Evolutionary conservation across 2,888 invertebrate species (phyloP).

Genomic region (Oxycera nigricornis): DNA sequence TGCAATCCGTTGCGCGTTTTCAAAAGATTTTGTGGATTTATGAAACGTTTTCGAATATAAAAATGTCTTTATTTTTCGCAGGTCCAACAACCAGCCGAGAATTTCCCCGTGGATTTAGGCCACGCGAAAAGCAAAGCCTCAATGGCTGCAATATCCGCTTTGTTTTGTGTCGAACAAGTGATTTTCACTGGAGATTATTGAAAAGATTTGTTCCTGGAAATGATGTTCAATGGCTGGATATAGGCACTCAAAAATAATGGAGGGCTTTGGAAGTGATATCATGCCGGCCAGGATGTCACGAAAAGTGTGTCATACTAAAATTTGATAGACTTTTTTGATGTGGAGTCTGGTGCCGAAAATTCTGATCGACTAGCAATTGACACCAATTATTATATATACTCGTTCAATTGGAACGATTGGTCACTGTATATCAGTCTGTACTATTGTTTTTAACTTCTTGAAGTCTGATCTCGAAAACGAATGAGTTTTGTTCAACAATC

Average conservation of each 20-base stretch:
- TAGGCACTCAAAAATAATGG: no score
- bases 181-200: not conserved
- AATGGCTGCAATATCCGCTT: not conserved
- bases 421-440: no score
- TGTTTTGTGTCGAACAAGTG: not conserved
- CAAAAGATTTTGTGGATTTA: not conserved
- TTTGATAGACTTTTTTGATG: no score
- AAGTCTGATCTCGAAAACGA: no score
- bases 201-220: not conserved
- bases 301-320: no score
- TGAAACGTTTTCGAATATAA: slow-evolving; percentile 14
- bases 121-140: not conserved
- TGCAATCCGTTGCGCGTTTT: not conserved
- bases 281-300: not conserved
- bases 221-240: no score
- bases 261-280: not conserved
- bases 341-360: no score
- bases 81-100: not conserved
- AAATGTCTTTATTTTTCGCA: slow-evolving; percentile 32
- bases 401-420: no score
- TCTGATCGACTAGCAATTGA: no score
- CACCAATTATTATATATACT: no score
- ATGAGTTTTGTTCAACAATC: no score
- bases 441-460: no score
- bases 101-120: slow-evolving; percentile 3